Conservation (phyloP, 2,888 invertebrate species). For the Brachycybe producta region DNA sequence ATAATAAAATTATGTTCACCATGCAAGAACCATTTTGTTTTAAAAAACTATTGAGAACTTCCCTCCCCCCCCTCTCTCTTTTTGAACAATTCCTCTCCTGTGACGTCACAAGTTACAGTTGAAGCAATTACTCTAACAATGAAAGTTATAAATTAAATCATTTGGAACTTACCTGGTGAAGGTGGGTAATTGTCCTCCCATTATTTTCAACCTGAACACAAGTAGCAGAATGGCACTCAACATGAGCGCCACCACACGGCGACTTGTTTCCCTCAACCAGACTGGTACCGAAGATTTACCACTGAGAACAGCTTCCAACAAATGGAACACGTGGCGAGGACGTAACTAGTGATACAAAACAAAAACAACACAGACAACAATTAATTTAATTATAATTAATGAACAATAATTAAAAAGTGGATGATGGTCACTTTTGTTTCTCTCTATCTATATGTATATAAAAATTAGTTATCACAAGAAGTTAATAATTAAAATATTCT, state of each 20-base stretch:
- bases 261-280: constrained; percentile 39
- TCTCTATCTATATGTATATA: background rate
- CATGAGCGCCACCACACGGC: constrained; percentile 64
- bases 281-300: constrained; percentile 11
- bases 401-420: background rate
- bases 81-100: too few species aligned
- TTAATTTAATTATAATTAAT: background rate
- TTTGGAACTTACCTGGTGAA: constrained; percentile 57
- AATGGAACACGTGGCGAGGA: constrained; percentile 17
- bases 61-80: too few species aligned
- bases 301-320: constrained; percentile 6
- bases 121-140: too few species aligned
- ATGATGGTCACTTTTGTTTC: background rate
- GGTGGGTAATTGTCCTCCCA: constrained; percentile 91
- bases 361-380: background rate
- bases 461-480: background rate
- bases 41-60: too few species aligned
- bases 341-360: constrained; percentile 15
- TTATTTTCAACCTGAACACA: constrained; percentile 73
- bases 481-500: background rate
- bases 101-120: too few species aligned
- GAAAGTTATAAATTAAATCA: too few species aligned
- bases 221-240: constrained; percentile 66
- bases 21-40: too few species aligned
- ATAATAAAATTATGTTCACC: too few species aligned